These are phyloP conservation scores for Montipora capricornis DNA, from an alignment of 64 coral and sea anemone genomes.

Conservation along the genomic window DNA sequence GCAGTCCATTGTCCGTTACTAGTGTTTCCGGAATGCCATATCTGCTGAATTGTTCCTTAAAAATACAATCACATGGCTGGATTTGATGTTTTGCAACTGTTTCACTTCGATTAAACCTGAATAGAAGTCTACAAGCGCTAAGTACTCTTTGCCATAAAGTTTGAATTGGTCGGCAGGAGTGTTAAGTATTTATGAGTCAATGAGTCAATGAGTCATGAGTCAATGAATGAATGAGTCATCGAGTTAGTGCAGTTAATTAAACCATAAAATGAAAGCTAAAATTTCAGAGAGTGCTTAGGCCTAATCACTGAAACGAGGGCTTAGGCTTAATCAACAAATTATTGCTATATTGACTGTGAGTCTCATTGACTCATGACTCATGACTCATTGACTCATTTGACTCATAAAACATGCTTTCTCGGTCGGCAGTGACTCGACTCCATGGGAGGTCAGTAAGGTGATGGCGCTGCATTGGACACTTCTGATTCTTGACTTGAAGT, in stretches of 20 bases:
- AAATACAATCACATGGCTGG: not conserved
- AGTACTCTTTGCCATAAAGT: not conserved
- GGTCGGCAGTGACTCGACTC: constrained; percentile 12
- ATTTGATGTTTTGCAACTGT: not conserved
- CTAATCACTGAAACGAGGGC: too few relatives aligned
- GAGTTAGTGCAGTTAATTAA: too few relatives aligned
- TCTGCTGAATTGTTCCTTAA: constrained; percentile 41
- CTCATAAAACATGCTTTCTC: too few relatives aligned
- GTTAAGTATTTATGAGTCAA: too few relatives aligned
- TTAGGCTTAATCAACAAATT: too few relatives aligned
- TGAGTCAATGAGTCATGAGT: too few relatives aligned
- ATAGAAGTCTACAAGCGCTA: constrained; percentile 50
- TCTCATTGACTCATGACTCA: too few relatives aligned
- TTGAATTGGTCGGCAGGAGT: not conserved
- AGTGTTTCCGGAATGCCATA: constrained; percentile 18
- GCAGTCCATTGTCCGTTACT: not conserved
- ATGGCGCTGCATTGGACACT: constrained; percentile 32
- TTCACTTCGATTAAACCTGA: constrained; percentile 50
- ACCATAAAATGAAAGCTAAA: too few relatives aligned
- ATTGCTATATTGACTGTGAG: too few relatives aligned
- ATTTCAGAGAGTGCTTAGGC: too few relatives aligned
- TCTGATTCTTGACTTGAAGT: not conserved
- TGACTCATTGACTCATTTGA: too few relatives aligned
- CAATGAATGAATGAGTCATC: too few relatives aligned
- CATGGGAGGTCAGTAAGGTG: constrained; percentile 15